Evolutionary conservation across 2,797 vertebrate species (phyloP).

Genomic region (Vireo griseus): DNA sequence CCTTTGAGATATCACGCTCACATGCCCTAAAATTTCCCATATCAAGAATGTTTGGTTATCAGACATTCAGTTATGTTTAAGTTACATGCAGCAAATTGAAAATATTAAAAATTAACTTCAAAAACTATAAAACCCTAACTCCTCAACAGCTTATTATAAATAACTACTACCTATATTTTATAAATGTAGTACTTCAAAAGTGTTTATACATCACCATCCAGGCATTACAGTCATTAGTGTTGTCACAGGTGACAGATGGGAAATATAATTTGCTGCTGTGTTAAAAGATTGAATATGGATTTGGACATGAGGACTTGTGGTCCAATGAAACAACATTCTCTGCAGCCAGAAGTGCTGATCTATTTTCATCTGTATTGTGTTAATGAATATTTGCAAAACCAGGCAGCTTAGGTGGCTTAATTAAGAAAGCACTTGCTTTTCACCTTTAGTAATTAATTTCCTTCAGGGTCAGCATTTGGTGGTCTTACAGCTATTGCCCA

Average conservation of each 20-base stretch:
- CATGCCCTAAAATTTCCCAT: neutral
- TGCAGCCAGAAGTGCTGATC: conserved; percentile 49
- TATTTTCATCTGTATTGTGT: conserved; percentile 53
- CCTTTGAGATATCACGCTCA: neutral
- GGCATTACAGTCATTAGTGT: neutral
- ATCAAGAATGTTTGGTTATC: neutral
- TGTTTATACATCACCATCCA: neutral
- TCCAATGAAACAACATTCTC: conserved; percentile 31
- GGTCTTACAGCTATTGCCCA: conserved; percentile 61
- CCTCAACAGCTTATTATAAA: neutral
- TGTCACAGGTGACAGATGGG: neutral
- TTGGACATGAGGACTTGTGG: neutral
- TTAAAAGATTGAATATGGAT: conserved; percentile 44
- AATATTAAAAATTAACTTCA: neutral
- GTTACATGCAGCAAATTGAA: neutral
- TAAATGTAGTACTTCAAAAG: neutral
- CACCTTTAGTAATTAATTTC: conserved; percentile 70
- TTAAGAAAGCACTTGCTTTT: conserved; percentile 73
- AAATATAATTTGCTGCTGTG: conserved; percentile 35
- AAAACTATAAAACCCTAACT: neutral
- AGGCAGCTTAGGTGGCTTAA: conserved; percentile 69
- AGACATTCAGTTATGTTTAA: neutral
- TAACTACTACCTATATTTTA: neutral
- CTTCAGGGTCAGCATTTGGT: conserved; percentile 63
- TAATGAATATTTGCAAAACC: conserved; percentile 56